Evolutionary conservation across 2,888 invertebrate species (phyloP).

Genomic region (Rhamnusium bicolor): DNA sequence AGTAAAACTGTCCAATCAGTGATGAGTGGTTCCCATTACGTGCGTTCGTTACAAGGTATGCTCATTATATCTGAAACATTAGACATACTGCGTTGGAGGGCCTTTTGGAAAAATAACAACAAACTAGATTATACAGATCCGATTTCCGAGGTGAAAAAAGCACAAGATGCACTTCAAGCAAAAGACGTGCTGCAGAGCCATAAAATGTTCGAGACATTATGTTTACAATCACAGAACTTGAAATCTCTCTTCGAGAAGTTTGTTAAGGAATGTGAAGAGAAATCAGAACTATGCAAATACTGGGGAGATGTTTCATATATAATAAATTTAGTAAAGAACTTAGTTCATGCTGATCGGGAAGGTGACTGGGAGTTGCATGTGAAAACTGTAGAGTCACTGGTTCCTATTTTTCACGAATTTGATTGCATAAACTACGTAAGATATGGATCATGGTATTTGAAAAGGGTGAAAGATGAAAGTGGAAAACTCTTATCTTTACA

Average conservation of each 20-base stretch:
- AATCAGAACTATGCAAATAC: constrained; percentile 1
- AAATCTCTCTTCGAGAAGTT: constrained; percentile 1
- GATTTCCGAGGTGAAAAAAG: constrained; percentile 1
- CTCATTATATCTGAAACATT: not conserved
- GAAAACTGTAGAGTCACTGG: not conserved
- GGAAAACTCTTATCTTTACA: not conserved
- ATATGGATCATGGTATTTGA: not conserved
- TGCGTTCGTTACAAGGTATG: not conserved
- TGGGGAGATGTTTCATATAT: constrained; percentile 2
- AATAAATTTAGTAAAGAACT: constrained; percentile 1
- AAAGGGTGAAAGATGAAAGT: not conserved
- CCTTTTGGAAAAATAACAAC: constrained; percentile 5
- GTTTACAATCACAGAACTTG: constrained; percentile 5
- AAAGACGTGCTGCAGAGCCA: not conserved
- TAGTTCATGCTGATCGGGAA: constrained; percentile 2
- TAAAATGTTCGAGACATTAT: constrained; percentile 1
- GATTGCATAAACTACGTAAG: constrained; percentile 2
- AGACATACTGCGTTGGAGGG: not conserved
- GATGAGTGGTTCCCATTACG: not conserved
- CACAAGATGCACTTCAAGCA: not conserved
- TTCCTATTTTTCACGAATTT: constrained; percentile 2
- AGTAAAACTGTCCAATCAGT: not conserved
- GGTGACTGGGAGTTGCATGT: constrained; percentile 1
- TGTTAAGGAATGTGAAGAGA: not conserved
- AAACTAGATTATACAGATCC: constrained; percentile 1